Base-by-base conservation (phyloP, 2,797 vertebrate species). In the Pseudopleuronectes americanus region DNA sequence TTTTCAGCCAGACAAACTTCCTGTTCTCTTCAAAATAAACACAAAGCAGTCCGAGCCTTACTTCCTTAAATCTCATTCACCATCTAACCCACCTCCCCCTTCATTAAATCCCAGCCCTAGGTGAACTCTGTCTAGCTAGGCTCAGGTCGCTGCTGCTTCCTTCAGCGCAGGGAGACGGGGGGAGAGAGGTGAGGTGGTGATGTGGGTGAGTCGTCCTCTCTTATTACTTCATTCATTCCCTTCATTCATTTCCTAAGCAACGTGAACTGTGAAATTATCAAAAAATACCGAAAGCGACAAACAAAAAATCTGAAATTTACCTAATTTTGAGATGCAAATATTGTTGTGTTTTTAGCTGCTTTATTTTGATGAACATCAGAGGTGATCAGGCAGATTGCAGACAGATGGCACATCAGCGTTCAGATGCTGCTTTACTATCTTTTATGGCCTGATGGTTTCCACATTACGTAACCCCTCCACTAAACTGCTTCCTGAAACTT, bases 41-140 rank as follows among this genome's bases (percentile, higher is more conserved):
- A 57, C 26, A 26, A 28, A 69, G 69, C 71, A 68, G 64, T 61
- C 77, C 74, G 36, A 57, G 47, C 74, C 58, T 71, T 63, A 68
- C 83, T 85, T 85, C 82, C 86, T 73, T 68, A 65, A 71, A 67
- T 70, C 79, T 77, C 72, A 58, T 41, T 21, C 90, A 86, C 74
- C 81, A 87, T 90, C 90, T 74, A 60, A 76, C 80, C 10, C 71
- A 68, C 63, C 76, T n/a, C n/a, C 8, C 65, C 81, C 64, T 38
- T 90, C 81, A 87, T 92, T 92, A 92, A 93, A 90, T 86, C 81
- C 71, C 81, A 71, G 91, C 90, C 89, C 84, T 81, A 89, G 90
- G 88, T 92, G 85, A 90, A 83, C 81, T 79, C 69, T 62, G 53
- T 75, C 77, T 80, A 81, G 83, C 77, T 80, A 81, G 83, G 74